Conservation (phyloP, 1,140 invertebrate genomes). For the Zaprionus taronus region DNA sequence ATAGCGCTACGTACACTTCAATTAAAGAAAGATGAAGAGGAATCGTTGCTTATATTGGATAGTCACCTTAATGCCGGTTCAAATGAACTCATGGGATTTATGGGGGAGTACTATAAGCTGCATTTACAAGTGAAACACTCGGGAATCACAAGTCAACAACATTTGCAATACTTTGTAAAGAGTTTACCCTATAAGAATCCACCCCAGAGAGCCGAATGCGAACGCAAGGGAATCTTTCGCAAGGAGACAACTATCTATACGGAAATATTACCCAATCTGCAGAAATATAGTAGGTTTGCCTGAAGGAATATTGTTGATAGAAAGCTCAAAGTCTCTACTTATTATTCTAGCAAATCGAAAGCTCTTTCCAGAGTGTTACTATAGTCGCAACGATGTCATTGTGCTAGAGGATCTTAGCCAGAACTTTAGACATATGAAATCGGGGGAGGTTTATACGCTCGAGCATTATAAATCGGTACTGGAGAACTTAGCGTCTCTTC, state of each 20-base stretch:
- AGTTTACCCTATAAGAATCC: slow-evolving; percentile 64
- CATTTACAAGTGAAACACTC: slow-evolving; percentile 28
- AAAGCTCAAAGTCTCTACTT: background rate
- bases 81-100: slow-evolving; percentile 67
- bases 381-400: slow-evolving; percentile 69
- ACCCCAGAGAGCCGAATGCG: slow-evolving; percentile 63
- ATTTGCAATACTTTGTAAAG: slow-evolving; percentile 69
- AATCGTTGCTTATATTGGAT: slow-evolving; percentile 33
- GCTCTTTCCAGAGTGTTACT: slow-evolving; percentile 62
- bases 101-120: slow-evolving; percentile 80
- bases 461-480: slow-evolving; percentile 79
- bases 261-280: slow-evolving; percentile 63
- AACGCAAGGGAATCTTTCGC: slow-evolving; percentile 70
- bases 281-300: slow-evolving; percentile 61
- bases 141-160: background rate
- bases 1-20: slow-evolving; percentile 54
- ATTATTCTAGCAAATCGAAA: slow-evolving; percentile 45
- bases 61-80: slow-evolving; percentile 45
- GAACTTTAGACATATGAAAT: slow-evolving; percentile 63
- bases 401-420: slow-evolving; percentile 83
- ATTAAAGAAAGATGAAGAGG: slow-evolving; percentile 32
- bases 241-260: slow-evolving; percentile 64
- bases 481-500: slow-evolving; percentile 77
- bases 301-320: background rate
- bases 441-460: slow-evolving; percentile 56